Evolutionary conservation across 1,140 invertebrate genomes (phyloP).

Genomic region (Polypedilum pembai): DNA sequence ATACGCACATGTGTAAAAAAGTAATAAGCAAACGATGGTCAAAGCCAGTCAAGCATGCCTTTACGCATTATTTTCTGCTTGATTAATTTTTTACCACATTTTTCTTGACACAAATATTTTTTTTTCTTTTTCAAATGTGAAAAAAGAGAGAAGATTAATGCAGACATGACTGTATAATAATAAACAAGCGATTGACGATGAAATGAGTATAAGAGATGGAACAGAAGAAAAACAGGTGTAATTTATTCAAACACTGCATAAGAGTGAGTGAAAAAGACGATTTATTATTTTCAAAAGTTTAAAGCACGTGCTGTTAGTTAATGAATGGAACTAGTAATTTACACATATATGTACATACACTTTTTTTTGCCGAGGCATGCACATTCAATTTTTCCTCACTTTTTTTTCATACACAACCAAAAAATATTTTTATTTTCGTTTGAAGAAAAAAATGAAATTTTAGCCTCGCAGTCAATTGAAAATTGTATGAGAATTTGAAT

Average conservation of each 20-base stretch:
- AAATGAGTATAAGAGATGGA: not conserved
- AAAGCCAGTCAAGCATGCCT: not conserved
- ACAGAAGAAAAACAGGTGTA: constrained; percentile 6
- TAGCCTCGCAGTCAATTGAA: not conserved
- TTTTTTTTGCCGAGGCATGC: not conserved
- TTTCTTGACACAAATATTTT: constrained; percentile 23
- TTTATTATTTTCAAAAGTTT: constrained; percentile 20
- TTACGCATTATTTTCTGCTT: constrained; percentile 24
- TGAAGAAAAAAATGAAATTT: not conserved
- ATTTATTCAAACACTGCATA: constrained; percentile 28
- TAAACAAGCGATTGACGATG: constrained; percentile 8
- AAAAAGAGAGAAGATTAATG: not conserved
- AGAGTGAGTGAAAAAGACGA: not conserved
- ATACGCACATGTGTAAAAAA: too few species aligned
- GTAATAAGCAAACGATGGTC: too few species aligned
- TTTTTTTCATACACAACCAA: not conserved
- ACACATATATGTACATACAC: not conserved
- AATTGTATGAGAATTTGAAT: not conserved
- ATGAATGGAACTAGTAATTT: constrained; percentile 18
- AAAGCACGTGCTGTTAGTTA: constrained; percentile 21
- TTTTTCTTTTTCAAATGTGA: not conserved
- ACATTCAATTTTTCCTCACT: not conserved
- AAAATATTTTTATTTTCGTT: too few species aligned
- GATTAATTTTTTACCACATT: constrained; percentile 25
- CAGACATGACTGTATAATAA: not conserved